Conservation (phyloP, 2,113 vertebrate genomes). For the Maccullochella peelii region DNA sequence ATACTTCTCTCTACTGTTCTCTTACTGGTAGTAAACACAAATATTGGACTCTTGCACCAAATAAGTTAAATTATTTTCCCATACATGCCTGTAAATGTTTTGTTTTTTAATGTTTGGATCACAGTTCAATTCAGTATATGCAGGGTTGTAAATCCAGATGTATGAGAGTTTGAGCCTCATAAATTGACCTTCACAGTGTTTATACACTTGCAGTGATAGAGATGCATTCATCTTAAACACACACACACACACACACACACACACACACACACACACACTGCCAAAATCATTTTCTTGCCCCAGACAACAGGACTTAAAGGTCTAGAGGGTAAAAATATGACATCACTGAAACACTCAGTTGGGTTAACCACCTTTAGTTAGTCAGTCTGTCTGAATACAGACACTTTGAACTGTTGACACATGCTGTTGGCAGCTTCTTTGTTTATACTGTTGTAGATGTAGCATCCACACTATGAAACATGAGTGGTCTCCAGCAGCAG, state of each 20-base stretch:
- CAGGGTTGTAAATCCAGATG: not conserved
- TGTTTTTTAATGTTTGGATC: not conserved
- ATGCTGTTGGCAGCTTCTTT: not conserved
- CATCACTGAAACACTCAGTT: not conserved
- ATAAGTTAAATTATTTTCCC: not conserved
- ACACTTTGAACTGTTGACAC: not conserved
- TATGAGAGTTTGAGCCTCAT: not conserved
- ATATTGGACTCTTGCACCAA: not conserved
- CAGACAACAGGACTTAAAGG: not conserved
- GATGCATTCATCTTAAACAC: not conserved
- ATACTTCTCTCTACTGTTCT: not conserved
- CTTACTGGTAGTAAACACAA: not conserved
- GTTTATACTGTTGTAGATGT: too few relatives aligned
- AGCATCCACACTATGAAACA: not conserved
- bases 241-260: not conserved
- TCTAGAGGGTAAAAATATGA: not conserved
- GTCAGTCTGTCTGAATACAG: not conserved
- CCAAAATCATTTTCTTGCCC: not conserved
- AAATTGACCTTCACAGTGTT: not conserved
- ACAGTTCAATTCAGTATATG: not conserved
- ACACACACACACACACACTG: not conserved
- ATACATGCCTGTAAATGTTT: not conserved
- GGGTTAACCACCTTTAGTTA: not conserved
- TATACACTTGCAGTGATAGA: not conserved
- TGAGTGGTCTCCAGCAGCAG: not conserved